phyloP scores from a whole-genome alignment of 2,797 vertebrate species.

The Percopsis omiscomaycus region DNA sequence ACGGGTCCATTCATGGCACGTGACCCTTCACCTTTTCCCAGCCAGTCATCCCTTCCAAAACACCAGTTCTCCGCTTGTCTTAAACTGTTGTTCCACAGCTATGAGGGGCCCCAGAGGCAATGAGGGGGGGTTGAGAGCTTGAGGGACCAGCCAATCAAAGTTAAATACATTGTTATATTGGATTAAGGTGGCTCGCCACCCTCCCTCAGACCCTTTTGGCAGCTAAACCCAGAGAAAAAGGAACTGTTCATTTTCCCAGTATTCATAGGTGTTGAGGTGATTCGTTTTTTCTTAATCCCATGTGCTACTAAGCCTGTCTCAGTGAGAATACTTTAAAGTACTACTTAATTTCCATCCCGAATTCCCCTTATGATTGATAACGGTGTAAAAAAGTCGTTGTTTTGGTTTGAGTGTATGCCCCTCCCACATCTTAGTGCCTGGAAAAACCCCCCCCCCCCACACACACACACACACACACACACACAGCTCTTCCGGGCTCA shows the following conservation, averaged over 20 bases:
- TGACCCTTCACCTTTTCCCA: slow-evolving; percentile 66
- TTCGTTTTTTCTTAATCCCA: slow-evolving; percentile 11
- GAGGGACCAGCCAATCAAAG: slow-evolving; percentile 67
- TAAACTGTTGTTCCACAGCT: slow-evolving; percentile 34
- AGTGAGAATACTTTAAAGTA: not conserved
- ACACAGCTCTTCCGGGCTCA: not conserved
- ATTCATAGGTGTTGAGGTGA: slow-evolving; percentile 34
- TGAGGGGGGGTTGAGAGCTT: slow-evolving; percentile 20
- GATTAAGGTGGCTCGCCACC: slow-evolving; percentile 51
- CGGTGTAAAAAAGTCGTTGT: slow-evolving; percentile 14
- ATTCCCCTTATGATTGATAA: too few relatives aligned
- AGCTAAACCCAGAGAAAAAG: slow-evolving; percentile 60
- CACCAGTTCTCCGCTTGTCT: slow-evolving; percentile 49
- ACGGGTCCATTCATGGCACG: slow-evolving; percentile 51
- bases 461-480: not conserved
- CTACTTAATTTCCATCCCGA: too few relatives aligned
- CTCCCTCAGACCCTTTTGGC: not conserved
- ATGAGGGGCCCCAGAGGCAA: slow-evolving; percentile 50
- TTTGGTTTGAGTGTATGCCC: too few relatives aligned
- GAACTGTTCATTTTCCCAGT: slow-evolving; percentile 60
- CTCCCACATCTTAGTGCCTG: too few relatives aligned
- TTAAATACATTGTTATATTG: slow-evolving; percentile 71
- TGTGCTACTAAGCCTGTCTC: slow-evolving; percentile 33
- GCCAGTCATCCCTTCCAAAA: slow-evolving; percentile 45
- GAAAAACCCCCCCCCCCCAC: too few relatives aligned